These are phyloP conservation scores for Oegoconia quadripuncta DNA, from an alignment of 2,888 invertebrate genomes.

Conservation along the genomic window DNA sequence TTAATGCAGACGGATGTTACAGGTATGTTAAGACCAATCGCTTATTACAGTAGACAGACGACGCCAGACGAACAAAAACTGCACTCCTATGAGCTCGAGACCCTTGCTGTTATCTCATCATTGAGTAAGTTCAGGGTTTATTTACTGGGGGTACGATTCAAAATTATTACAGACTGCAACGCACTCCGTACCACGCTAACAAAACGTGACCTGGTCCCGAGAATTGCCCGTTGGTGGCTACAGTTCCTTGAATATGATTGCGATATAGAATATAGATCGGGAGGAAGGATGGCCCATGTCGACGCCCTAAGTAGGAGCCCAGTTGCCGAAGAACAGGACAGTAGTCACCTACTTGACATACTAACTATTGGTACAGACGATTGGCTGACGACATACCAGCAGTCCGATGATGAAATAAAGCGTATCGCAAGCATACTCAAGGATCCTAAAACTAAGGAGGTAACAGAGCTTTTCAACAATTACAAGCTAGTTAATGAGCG, in stretches of 20 bases:
- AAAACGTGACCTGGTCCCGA: slow-evolving; percentile 23
- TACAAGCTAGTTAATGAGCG: background rate
- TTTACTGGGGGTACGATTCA: slow-evolving; percentile 14
- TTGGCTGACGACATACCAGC: background rate
- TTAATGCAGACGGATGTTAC: slow-evolving; percentile 23
- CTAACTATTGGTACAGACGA: background rate
- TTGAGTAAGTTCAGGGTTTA: slow-evolving; percentile 16
- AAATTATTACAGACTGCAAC: slow-evolving; percentile 19
- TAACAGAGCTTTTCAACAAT: background rate
- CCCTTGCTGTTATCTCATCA: slow-evolving; percentile 12
- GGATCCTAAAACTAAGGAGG: background rate
- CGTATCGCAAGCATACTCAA: background rate
- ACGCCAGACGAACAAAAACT: slow-evolving; percentile 14
- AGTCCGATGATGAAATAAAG: background rate
- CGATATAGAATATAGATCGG: slow-evolving; percentile 24
- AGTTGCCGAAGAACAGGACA: background rate
- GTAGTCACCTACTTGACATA: background rate
- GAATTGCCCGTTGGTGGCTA: slow-evolving; percentile 37
- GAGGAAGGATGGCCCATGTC: slow-evolving; percentile 30
- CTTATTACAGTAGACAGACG: slow-evolving; percentile 15
- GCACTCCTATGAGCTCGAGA: slow-evolving; percentile 14
- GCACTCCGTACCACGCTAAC: background rate
- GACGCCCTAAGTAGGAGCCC: slow-evolving; percentile 33
- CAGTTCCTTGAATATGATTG: slow-evolving; percentile 31
- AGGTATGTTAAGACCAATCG: slow-evolving; percentile 2